Evolutionary conservation across 2,113 vertebrate species (phyloP).

Genomic region (Aleadryas rufinucha): DNA sequence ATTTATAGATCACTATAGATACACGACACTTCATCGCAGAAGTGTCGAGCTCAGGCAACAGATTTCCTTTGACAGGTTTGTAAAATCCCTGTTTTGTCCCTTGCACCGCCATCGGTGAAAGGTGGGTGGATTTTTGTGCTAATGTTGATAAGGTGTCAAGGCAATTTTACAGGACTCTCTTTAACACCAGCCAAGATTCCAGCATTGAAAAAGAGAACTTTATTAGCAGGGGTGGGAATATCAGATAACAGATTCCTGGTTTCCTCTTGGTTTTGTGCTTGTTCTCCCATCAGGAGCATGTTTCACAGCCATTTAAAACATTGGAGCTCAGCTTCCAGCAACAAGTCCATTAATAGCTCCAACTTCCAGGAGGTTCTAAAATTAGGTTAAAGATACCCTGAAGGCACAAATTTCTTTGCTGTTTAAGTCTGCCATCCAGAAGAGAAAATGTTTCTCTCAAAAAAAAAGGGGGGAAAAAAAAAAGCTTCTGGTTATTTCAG

Average conservation of each 20-base stretch:
- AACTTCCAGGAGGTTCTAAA: constrained; percentile 8
- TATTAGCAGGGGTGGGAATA: not conserved
- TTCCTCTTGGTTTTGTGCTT: not conserved
- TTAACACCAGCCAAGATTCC: not conserved
- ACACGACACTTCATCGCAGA: not conserved
- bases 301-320: not conserved
- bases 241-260: not conserved
- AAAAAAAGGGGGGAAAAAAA: not conserved
- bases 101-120: not conserved
- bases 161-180: not conserved
- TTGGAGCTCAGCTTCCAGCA: constrained; percentile 12
- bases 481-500: not conserved
- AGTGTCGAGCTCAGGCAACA: not conserved
- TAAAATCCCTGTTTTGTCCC: not conserved
- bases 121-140: not conserved
- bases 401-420: not conserved
- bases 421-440: not conserved
- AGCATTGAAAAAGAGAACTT: not conserved
- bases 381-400: constrained; percentile 8
- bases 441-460: not conserved
- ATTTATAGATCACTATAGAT: not conserved
- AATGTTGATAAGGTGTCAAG: not conserved
- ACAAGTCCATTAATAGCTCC: not conserved
- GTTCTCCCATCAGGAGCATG: not conserved
- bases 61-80: not conserved